Conservation (phyloP, 2,888 invertebrate genomes). For the Epistrophe eligans region DNA sequence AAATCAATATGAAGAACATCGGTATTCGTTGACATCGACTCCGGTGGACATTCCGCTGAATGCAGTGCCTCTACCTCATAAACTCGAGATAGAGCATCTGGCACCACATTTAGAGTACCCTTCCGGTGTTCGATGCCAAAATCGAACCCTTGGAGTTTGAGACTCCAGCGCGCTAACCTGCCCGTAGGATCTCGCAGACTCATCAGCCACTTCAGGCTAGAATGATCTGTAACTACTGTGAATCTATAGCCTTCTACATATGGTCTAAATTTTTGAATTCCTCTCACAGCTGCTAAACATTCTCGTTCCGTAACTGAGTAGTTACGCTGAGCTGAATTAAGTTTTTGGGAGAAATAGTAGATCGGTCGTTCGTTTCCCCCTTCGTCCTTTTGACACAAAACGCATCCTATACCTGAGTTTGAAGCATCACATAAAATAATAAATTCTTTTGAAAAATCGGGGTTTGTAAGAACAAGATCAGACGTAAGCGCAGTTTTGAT, state of each 20-base stretch:
- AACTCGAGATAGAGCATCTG: neutral
- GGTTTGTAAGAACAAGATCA: neutral
- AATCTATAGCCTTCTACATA: slow-evolving; percentile 4
- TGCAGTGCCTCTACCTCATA: neutral
- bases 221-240: neutral
- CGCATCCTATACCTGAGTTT: slow-evolving; percentile 50
- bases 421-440: slow-evolving; percentile 52
- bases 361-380: slow-evolving; percentile 47
- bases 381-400: slow-evolving; percentile 44
- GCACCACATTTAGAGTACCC: neutral
- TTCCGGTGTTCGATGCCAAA: slow-evolving; percentile 5
- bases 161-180: slow-evolving; percentile 5
- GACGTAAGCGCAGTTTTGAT: neutral
- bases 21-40: neutral
- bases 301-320: slow-evolving; percentile 1
- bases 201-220: neutral
- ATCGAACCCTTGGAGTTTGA: neutral
- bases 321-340: neutral
- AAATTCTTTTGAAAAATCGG: slow-evolving; percentile 52
- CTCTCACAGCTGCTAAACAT: neutral
- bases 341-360: neutral
- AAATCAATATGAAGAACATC: slow-evolving; percentile 13
- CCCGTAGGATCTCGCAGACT: neutral
- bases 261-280: neutral
- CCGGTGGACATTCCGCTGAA: neutral